phyloP scores from a whole-genome alignment of 2,113 vertebrate genomes.

The Macheiramphus alcinus region DNA sequence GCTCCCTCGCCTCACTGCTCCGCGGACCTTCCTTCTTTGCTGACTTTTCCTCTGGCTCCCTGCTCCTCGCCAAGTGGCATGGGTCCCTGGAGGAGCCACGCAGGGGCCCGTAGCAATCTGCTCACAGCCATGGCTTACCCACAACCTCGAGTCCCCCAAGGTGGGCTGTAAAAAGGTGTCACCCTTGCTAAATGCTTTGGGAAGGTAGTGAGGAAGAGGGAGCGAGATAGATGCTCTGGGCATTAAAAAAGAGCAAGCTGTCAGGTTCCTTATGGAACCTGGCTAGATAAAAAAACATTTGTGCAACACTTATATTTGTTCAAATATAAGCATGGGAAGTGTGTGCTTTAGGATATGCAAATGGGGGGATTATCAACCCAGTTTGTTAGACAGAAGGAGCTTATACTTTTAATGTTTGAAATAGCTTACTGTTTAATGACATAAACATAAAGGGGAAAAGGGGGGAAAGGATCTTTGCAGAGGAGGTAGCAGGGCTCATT shows the following conservation, averaged over 20 bases:
- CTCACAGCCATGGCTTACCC: background rate
- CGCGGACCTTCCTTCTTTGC: background rate
- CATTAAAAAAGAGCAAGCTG: background rate
- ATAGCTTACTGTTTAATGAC: background rate
- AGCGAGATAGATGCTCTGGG: background rate
- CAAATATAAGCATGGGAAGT: background rate
- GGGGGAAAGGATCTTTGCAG: background rate
- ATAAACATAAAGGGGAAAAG: background rate
- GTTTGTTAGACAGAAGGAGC: background rate
- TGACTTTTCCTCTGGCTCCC: background rate
- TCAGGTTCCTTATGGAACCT: background rate
- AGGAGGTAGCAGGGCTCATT: background rate
- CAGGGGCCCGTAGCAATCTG: background rate
- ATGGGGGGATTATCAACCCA: background rate
- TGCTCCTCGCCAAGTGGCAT: rapidly evolving
- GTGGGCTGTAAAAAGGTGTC: background rate
- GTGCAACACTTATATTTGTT: background rate
- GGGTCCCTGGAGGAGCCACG: rapidly evolving
- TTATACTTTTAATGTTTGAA: background rate
- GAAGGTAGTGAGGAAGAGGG: background rate
- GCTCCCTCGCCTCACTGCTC: background rate
- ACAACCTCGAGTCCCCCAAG: background rate
- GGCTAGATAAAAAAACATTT: background rate
- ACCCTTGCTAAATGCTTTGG: background rate
- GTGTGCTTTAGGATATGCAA: background rate